Conservation (phyloP, 2,888 invertebrate species). For the Rhagonycha fulva region DNA sequence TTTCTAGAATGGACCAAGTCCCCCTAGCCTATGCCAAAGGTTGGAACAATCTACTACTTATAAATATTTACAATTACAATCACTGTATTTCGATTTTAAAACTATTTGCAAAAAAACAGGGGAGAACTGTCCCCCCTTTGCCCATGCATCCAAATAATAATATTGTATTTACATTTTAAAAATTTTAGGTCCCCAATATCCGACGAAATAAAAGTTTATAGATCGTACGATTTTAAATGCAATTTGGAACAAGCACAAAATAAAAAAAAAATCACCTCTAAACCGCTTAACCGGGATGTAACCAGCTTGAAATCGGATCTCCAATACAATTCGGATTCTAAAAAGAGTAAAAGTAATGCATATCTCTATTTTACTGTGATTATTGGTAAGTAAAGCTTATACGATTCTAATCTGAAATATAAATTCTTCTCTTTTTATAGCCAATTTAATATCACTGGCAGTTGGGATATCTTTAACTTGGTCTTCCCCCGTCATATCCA, state of each 20-base stretch:
- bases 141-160: background rate
- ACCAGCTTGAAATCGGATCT: background rate
- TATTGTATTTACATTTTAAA: background rate
- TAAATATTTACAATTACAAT: too few relatives aligned
- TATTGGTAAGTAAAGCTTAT: slow-evolving; percentile 3
- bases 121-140: too few relatives aligned
- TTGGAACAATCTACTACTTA: too few relatives aligned
- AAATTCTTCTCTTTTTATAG: slow-evolving; percentile 40
- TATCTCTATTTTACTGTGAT: slow-evolving; percentile 7
- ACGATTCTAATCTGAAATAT: background rate
- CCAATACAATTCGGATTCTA: background rate
- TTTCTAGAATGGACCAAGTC: too few relatives aligned
- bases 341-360: background rate
- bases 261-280: background rate
- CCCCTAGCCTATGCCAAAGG: too few relatives aligned
- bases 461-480: slow-evolving; percentile 54
- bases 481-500: slow-evolving; percentile 44
- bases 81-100: too few relatives aligned
- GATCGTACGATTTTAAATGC: background rate
- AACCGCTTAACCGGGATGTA: background rate
- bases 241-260: background rate
- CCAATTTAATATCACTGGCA: slow-evolving; percentile 49
- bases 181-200: background rate
- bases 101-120: too few relatives aligned
- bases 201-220: background rate